Percentiles rank a stretch among this genome's conserved stretches.
Conservation (phyloP, 2,113 vertebrate species). For the Sinocyclocheilus anophthalmus region DNA sequence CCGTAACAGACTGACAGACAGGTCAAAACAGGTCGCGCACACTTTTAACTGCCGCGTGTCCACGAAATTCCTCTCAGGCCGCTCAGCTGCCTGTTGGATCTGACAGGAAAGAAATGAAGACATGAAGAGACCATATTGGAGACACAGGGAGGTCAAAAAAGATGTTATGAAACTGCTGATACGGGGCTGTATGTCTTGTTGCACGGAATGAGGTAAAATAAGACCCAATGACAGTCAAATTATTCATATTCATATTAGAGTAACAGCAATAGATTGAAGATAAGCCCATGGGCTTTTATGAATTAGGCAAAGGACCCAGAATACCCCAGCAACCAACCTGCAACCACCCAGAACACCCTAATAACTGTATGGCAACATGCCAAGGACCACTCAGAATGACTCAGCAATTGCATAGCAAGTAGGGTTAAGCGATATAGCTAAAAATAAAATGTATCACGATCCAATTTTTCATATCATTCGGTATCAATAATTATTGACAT, state of each 20-base stretch:
- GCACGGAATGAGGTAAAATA: neutral
- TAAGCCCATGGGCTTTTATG: neutral
- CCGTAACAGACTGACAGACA: constrained; percentile 93
- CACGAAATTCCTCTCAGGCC: constrained; percentile 95
- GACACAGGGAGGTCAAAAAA: neutral
- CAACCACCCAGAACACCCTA: neutral
- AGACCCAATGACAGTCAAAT: neutral
- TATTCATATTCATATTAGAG: neutral
- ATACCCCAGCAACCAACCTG: neutral
- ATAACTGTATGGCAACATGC: neutral
- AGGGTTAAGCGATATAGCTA: no score
- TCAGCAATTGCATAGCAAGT: no score
- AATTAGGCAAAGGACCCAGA: neutral
- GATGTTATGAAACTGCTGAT: neutral
- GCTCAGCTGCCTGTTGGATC: constrained; percentile 98
- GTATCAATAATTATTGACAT: no score
- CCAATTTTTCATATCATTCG: no score
- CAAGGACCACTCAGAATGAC: neutral
- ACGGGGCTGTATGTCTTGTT: neutral
- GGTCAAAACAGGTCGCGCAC: constrained; percentile 97
- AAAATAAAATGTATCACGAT: no score
- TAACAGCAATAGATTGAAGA: neutral
- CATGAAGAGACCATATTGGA: neutral
- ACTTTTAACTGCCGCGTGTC: constrained; percentile 98
- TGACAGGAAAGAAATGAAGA: constrained; percentile 58